Percentiles rank a stretch among this genome's conserved stretches.
These are phyloP conservation scores for Petromus typicus DNA, from an alignment of 2,113 vertebrate species.

Conservation along the genomic window DNA sequence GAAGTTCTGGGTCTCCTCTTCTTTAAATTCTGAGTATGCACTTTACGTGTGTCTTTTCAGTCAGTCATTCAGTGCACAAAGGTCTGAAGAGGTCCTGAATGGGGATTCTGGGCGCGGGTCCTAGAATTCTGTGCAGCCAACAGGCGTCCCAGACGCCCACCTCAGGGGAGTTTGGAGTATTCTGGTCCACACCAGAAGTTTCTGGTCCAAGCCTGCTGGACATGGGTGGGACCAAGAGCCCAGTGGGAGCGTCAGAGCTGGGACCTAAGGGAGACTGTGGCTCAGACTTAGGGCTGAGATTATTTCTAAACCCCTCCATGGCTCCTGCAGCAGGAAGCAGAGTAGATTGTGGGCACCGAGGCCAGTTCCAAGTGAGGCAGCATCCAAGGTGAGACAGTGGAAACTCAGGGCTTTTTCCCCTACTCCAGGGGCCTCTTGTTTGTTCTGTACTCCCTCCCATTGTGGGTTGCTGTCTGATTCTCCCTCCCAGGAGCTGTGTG, in stretches of 20 bases:
- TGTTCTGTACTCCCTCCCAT: not conserved
- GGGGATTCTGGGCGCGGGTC: not conserved
- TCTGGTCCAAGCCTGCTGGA: not conserved
- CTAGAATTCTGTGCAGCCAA: not conserved
- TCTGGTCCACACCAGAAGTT: not conserved
- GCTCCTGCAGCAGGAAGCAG: not conserved
- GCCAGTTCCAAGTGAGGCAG: not conserved
- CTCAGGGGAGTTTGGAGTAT: not conserved
- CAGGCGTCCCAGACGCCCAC: not conserved
- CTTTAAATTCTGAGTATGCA: not conserved
- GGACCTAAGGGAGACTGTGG: not conserved
- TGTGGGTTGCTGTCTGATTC: not conserved
- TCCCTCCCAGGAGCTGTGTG: not conserved
- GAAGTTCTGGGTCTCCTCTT: not conserved
- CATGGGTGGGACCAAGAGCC: not conserved
- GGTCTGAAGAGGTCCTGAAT: not conserved
- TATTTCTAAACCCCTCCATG: not conserved
- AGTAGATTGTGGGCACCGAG: not conserved
- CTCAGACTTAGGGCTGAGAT: not conserved
- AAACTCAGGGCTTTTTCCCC: not conserved
- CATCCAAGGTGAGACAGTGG: not conserved
- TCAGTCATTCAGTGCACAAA: not conserved
- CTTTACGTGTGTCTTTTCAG: rapidly evolving
- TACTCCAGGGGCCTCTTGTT: not conserved
- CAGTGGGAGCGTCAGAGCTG: not conserved